A percentile compares a stretch with the other conserved stretches of the same genome.
These are phyloP conservation scores for Caranx ignobilis DNA, from an alignment of 2,113 vertebrate genomes.

Conservation along the genomic window DNA sequence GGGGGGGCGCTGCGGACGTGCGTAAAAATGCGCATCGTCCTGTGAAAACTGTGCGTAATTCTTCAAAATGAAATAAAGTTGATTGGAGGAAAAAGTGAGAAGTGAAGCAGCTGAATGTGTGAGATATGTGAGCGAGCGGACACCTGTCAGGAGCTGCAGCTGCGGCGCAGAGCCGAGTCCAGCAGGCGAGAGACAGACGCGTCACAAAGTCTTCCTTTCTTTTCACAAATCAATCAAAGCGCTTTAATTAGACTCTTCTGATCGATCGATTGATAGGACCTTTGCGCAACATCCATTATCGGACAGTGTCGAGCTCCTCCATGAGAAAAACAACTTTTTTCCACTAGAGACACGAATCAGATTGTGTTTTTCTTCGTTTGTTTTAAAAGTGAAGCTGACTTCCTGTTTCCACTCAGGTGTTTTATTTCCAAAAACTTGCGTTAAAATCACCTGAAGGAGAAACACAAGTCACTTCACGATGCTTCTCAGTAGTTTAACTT, in stretches of 20 bases:
- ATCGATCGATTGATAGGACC: neutral
- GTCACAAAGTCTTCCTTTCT: neutral
- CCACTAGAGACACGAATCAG: neutral
- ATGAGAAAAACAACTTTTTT: neutral
- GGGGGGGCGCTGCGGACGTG: neutral
- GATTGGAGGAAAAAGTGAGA: neutral
- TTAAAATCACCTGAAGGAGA: neutral
- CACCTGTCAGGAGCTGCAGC: conserved; percentile 56
- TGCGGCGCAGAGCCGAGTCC: too few species aligned
- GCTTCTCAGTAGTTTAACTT: neutral
- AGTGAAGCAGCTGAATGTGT: neutral
- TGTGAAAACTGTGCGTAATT: neutral
- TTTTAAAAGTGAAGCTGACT: neutral
- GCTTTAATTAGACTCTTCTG: neutral
- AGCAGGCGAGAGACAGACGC: neutral
- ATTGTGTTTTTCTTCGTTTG: neutral
- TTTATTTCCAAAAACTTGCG: neutral
- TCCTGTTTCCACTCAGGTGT: neutral
- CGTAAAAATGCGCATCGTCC: neutral
- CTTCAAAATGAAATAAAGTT: neutral
- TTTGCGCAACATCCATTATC: conserved; percentile 18
- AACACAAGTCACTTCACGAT: neutral
- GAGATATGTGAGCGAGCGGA: conserved; percentile 16
- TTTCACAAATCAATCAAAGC: neutral
- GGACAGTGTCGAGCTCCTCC: neutral